These are phyloP conservation scores for Pseudochaenichthys georgianus DNA, from an alignment of 2,797 vertebrate genomes.

Conservation along the genomic window DNA sequence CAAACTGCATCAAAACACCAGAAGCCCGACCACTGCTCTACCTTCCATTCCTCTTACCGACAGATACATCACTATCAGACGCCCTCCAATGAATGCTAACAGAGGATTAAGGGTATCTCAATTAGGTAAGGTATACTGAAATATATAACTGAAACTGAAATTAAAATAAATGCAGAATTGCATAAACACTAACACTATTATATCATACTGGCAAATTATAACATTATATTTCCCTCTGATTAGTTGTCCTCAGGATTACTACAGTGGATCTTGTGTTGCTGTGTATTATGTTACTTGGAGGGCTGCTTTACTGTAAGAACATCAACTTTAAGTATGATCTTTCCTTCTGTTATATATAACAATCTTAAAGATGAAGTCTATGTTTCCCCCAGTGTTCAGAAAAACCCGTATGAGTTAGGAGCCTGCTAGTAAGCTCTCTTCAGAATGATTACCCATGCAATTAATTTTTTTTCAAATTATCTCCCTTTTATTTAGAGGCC, in stretches of 20 bases:
- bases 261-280: conserved; percentile 12
- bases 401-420: too few relatives aligned
- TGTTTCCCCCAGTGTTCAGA: neutral
- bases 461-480: too few relatives aligned
- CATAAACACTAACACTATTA: neutral
- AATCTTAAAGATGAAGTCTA: conserved; percentile 1
- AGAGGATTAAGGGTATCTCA: neutral
- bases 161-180: neutral
- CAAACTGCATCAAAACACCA: neutral
- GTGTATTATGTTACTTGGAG: conserved; percentile 2
- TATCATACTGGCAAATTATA: neutral
- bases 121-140: conserved; percentile 17
- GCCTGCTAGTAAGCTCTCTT: too few relatives aligned
- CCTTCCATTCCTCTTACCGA: fast-evolving
- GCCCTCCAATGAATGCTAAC: neutral
- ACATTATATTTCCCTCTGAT: conserved; percentile 15
- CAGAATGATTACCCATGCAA: too few relatives aligned
- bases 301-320: neutral
- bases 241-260: conserved; percentile 15
- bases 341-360: neutral
- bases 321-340: conserved; percentile 29
- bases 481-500: too few relatives aligned
- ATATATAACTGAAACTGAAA: neutral
- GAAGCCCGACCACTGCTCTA: neutral
- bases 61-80: conserved; percentile 36